Conservation (phyloP, 2,113 vertebrate species). For the Psammodynastes pulverulentus region DNA sequence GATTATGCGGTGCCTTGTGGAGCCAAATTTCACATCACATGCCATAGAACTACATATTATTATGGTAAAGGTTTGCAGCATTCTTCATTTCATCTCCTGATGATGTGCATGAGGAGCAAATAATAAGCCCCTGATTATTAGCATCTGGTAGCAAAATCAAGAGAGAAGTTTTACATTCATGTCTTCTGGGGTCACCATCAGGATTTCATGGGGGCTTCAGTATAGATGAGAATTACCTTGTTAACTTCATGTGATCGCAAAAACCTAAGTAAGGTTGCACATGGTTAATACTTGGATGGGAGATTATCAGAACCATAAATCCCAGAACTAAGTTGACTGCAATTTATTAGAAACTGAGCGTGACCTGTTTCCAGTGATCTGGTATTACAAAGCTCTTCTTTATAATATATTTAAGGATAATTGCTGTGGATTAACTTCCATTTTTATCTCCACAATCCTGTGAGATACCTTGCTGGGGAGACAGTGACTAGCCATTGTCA, state of each 20-base stretch:
- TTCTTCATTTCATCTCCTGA: not conserved
- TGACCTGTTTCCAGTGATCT: not conserved
- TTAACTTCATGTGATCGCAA: not conserved
- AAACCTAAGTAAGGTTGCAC: not conserved
- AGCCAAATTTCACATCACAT: not conserved
- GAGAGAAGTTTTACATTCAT: not conserved
- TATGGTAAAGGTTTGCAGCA: not conserved
- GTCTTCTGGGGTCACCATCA: not conserved
- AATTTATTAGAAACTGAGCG: not conserved
- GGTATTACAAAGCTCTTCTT: not conserved
- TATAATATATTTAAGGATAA: not conserved
- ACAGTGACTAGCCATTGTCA: not conserved
- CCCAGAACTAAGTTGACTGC: not conserved
- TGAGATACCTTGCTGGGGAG: not conserved
- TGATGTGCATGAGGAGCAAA: not conserved
- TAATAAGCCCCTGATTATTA: not conserved
- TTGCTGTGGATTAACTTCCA: not conserved
- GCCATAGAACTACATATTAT: not conserved
- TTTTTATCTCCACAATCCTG: not conserved
- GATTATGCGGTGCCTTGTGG: not conserved
- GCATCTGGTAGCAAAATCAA: not conserved
- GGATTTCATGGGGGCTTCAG: not conserved
- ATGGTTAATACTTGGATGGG: not conserved
- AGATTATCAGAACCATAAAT: not conserved
- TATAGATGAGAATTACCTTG: not conserved